A percentile compares a stretch with the other conserved stretches of the same genome.
Conservation (phyloP, 2,113 vertebrate species). For the Phalacrocorax carbo region DNA sequence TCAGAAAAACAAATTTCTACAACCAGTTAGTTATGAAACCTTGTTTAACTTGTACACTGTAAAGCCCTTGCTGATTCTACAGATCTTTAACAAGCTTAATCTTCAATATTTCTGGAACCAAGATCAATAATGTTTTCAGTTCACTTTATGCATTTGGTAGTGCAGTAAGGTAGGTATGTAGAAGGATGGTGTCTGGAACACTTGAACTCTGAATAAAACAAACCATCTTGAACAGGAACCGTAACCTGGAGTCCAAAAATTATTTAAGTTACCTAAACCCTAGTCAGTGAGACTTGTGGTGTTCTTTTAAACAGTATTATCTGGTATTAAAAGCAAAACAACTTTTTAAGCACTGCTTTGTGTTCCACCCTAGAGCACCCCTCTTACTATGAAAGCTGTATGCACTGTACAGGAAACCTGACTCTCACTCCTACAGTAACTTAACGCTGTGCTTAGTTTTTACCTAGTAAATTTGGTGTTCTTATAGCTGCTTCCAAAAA, state of each 20-base stretch:
- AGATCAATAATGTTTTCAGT: not conserved
- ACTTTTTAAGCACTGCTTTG: not conserved
- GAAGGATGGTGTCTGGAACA: not conserved
- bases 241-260: not conserved
- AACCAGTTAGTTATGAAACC: not conserved
- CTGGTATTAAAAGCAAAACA: not conserved
- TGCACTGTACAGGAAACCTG: not conserved
- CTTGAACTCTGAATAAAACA: not conserved
- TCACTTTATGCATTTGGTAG: not conserved
- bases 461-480: not conserved
- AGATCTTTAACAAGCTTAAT: not conserved
- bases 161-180: not conserved
- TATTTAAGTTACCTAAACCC: not conserved
- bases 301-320: not conserved
- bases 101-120: not conserved
- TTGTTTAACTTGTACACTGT: not conserved
- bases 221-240: not conserved
- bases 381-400: not conserved
- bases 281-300: not conserved
- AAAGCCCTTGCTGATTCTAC: not conserved
- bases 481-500: not conserved
- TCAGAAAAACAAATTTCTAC: not conserved
- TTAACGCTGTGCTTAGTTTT: not conserved
- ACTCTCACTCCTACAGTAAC: not conserved
- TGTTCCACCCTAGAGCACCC: not conserved